Evolutionary conservation across 2,888 invertebrate species (phyloP), one percentile per base, ranked within the genome.

Genomic region (Nowickia ferox): DNA sequence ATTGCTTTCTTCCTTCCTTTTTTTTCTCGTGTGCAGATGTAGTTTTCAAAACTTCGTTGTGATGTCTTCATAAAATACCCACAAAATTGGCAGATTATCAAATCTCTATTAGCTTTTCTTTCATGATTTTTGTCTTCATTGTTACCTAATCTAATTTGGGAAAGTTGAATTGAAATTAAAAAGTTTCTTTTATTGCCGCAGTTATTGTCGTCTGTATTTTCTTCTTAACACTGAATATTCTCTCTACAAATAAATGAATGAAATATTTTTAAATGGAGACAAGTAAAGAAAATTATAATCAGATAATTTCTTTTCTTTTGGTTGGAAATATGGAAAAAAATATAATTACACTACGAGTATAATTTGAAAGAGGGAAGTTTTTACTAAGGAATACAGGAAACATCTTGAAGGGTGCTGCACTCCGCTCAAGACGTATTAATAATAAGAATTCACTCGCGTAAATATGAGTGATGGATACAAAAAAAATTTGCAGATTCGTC

Each of bases 21-120:
- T 40, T 30, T 15, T 63, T 40, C 57, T 59, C 30, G 48, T 46
- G 22, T 44, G 30, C 17, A 15, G 51, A 69, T 30, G 30, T 55
- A 80, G 46, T 72, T 78, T 77, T 13, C 55, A 63, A 72, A 81
- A 79, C 61, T 83, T 72, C 66, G 44, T 86, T 75, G 71, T 69
- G 68, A 57, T 55, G 53, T 75, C 61, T 65, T 79, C 46, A 83
- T 77, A 65, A 68, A 76, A 85, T 82, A 82, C 72, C 77, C 85
- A 85, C 85, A 85, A 82, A 72, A 78, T 85, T 85, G 85, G 82
- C 85, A 85, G 69, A 85, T 85, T 82, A 85, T 85, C 85, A 85
- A 85, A 81, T 74, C 38, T 68, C 63, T 48, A 46, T 84, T 65
- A 22, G 15, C 65, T 17, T 59, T 30, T 53, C 13, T 46, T 78